Conservation (phyloP, 2,888 invertebrate genomes). For the Parascotia fuliginaria region DNA sequence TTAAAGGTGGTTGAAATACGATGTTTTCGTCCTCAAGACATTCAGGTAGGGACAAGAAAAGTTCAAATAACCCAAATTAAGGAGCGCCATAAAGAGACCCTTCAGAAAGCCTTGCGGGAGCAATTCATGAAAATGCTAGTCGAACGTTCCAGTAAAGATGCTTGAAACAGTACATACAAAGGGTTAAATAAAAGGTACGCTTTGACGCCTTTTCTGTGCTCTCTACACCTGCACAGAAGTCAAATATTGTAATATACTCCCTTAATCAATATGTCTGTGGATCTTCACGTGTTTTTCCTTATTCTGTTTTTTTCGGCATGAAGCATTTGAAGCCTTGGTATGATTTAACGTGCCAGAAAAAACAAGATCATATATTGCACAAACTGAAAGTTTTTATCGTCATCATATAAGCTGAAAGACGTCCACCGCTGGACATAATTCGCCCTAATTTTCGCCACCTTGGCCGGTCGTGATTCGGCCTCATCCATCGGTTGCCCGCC, state of each 20-base stretch:
- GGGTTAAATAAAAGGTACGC: constrained; percentile 58
- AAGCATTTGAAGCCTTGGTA: background rate
- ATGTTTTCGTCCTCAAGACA: constrained; percentile 59
- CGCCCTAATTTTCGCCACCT: too few relatives aligned
- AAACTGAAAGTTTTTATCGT: too few relatives aligned
- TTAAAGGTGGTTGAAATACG: constrained; percentile 55
- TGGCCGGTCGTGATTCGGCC: too few relatives aligned
- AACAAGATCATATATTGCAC: too few relatives aligned
- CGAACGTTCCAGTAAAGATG: constrained; percentile 67
- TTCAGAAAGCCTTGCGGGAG: constrained; percentile 72
- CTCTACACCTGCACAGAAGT: constrained; percentile 13
- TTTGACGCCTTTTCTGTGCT: constrained; percentile 44
- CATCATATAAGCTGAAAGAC: too few relatives aligned
- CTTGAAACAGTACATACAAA: constrained; percentile 59
- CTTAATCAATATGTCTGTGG: background rate
- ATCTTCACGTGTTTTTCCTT: background rate
- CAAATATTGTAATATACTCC: constrained; percentile 2
- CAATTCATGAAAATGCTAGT: constrained; percentile 73
- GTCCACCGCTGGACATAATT: too few relatives aligned
- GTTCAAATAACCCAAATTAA: constrained; percentile 78
- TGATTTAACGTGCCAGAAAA: too few relatives aligned
- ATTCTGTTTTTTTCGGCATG: background rate
- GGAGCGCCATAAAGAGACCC: constrained; percentile 74
- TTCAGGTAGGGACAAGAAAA: constrained; percentile 68
- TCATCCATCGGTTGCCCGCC: too few relatives aligned